Evolutionary conservation across 2,888 invertebrate genomes (phyloP), one percentile per base, ranked within the genome.

Genomic region (Drosophila phalerata): DNA sequence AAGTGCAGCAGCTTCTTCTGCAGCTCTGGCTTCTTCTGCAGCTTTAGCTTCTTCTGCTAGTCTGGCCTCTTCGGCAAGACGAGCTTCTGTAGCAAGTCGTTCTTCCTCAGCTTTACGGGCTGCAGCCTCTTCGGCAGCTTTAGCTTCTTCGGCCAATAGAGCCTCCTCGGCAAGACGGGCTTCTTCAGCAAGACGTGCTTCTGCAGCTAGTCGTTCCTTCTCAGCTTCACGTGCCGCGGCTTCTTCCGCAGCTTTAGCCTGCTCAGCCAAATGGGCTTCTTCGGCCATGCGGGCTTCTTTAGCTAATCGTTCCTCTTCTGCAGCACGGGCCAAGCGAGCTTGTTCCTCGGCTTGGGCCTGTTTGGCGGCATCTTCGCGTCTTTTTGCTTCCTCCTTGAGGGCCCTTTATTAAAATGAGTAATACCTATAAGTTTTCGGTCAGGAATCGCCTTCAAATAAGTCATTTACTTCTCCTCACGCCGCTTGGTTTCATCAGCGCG

Each of bases 361-460:
- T 93, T 84, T 94, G 37, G 40, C 90, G 82, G 86, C 79, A 47
- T 91, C 93, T 2, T 93, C 93, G 0, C 92, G 93, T 47, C 93
- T 93, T 76, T 93, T 94, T 85, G 94, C 95, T 87, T 94, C 95
- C 87, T 94, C 95, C 72, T 93, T 94, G 74, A 93, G 91, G 58
- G 93, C 94, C 81, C 94, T 94, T 22, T 8, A 34, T 11, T n/a
- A 22, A 32, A 32, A 1, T 11, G 10, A n/a, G 3, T 10, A 15
- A 25, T 11, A 25, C 2, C 10, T 22, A 6, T 55, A 11, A 43
- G 1, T 6, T n/a, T 11, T 10, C 10, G n/a, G 0, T 11, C 2
- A 32, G 3, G 3, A 32, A 22, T 19, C 3, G 5, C 13, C n/a
- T 6, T 10, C 10, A 1, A n/a, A 11, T 1, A 28, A n/a, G 17